These are phyloP conservation scores for Scaptodrosophila lebanonensis DNA, from an alignment of 1,140 invertebrate genomes.

Conservation along the genomic window DNA sequence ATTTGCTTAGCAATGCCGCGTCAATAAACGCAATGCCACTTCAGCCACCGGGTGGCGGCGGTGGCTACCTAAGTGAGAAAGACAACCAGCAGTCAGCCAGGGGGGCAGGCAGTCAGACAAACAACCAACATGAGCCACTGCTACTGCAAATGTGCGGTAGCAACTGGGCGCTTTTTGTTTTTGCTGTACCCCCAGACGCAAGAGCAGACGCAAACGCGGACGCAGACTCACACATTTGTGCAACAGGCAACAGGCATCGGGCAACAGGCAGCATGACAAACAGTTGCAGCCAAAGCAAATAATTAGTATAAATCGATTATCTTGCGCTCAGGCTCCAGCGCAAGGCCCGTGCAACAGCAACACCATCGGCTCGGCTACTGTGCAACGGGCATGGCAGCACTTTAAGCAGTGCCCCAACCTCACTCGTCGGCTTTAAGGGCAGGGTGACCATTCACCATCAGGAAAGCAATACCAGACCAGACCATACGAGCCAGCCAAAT, in stretches of 20 bases:
- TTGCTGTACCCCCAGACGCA: slow-evolving; percentile 65
- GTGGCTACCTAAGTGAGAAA: neutral
- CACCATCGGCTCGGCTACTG: slow-evolving; percentile 14
- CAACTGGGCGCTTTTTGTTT: slow-evolving; percentile 66
- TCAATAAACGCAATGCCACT: slow-evolving; percentile 28
- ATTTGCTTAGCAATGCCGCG: slow-evolving; percentile 35
- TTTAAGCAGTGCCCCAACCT: no score
- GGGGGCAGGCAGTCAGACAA: no score
- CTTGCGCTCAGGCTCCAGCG: slow-evolving; percentile 41
- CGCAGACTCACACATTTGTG: neutral
- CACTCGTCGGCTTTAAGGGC: no score
- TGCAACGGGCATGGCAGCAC: no score
- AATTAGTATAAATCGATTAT: slow-evolving; percentile 76
- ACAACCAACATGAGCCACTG: no score
- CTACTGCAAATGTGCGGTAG: slow-evolving; percentile 12
- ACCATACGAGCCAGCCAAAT: no score
- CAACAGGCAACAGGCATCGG: neutral
- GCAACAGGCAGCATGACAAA: slow-evolving; percentile 61
- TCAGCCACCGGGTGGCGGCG: neutral
- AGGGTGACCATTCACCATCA: no score
- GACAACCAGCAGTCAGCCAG: neutral
- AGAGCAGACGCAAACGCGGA: slow-evolving; percentile 5
- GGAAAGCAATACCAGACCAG: no score
- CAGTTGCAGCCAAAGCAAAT: slow-evolving; percentile 74
- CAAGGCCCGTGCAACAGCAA: neutral